Conservation (phyloP, 2,888 invertebrate species). For the Dendrolimus pini region DNA sequence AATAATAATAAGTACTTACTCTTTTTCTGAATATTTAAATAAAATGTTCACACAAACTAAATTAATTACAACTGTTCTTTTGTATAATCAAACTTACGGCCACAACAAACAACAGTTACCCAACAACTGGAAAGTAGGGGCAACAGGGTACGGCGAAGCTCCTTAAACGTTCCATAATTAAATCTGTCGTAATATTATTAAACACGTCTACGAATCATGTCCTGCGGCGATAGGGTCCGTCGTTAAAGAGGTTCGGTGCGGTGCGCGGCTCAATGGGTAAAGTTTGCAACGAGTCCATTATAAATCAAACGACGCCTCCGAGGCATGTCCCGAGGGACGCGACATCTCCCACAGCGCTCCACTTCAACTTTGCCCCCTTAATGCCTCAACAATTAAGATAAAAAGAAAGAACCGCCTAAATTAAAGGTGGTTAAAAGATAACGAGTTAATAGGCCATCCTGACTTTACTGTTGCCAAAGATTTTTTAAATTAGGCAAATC, state of each 20-base stretch:
- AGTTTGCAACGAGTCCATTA: constrained; percentile 76
- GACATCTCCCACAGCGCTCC: constrained; percentile 61
- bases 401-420: constrained; percentile 73
- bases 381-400: constrained; percentile 76
- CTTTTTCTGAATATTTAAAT: too few relatives aligned
- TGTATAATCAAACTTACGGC: too few relatives aligned
- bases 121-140: constrained; percentile 42
- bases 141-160: constrained; percentile 49
- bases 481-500: constrained; percentile 8
- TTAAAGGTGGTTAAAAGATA: constrained; percentile 75
- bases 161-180: constrained; percentile 72
- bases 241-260: constrained; percentile 71
- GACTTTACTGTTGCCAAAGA: constrained; percentile 42
- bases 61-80: too few relatives aligned
- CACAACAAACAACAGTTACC: constrained; percentile 19
- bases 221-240: constrained; percentile 71
- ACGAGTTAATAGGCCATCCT: constrained; percentile 66
- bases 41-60: too few relatives aligned
- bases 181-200: constrained; percentile 76
- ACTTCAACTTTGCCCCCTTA: constrained; percentile 71
- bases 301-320: constrained; percentile 75
- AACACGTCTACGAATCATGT: constrained; percentile 75
- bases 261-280: constrained; percentile 68
- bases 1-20: too few relatives aligned
- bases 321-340: constrained; percentile 73